A percentile compares a stretch with the other conserved stretches of the same genome.
phyloP scores from a whole-genome alignment of 2,888 invertebrate species.

The Steinernema scapterisci region DNA sequence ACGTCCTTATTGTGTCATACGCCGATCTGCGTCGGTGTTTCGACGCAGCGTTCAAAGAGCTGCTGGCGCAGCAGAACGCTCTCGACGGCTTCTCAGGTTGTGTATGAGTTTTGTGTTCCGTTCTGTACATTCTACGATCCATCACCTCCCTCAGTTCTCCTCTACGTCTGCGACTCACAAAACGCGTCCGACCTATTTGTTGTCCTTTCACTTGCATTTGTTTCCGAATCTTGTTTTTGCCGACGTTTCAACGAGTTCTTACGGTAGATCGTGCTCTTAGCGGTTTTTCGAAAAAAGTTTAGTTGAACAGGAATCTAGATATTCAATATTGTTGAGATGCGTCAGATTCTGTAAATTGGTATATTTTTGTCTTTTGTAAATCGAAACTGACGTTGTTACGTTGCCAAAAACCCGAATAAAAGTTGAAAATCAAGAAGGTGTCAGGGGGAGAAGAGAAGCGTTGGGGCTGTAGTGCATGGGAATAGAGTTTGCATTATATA shows the following conservation, averaged over 20 bases:
- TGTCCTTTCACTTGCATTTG: slow-evolving; percentile 26
- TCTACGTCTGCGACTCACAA: too few relatives aligned
- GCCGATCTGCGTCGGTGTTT: slow-evolving; percentile 92
- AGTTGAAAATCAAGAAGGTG: background rate
- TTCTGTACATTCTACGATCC: background rate
- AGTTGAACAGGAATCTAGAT: background rate
- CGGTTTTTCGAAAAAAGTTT: background rate
- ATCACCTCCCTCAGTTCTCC: background rate
- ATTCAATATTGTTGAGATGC: background rate
- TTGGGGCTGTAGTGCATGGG: too few relatives aligned
- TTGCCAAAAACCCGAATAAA: slow-evolving; percentile 31
- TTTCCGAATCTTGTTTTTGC: slow-evolving; percentile 23
- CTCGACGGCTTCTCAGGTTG: background rate
- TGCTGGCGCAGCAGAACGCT: slow-evolving; percentile 65
- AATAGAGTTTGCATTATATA: too few relatives aligned
- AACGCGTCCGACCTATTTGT: too few relatives aligned
- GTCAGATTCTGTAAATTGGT: background rate
- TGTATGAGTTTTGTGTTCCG: background rate
- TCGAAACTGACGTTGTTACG: slow-evolving; percentile 28
- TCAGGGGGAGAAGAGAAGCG: too few relatives aligned
- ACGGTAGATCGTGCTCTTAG: background rate
- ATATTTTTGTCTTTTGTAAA: slow-evolving; percentile 15
- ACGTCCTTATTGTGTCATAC: slow-evolving; percentile 91
- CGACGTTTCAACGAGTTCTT: slow-evolving; percentile 13
- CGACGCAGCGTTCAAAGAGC: slow-evolving; percentile 86